A percentile compares a stretch with the other conserved stretches of the same genome.
These are phyloP conservation scores for Frankliniella fusca DNA, from an alignment of 2,888 invertebrate genomes.

Conservation along the genomic window DNA sequence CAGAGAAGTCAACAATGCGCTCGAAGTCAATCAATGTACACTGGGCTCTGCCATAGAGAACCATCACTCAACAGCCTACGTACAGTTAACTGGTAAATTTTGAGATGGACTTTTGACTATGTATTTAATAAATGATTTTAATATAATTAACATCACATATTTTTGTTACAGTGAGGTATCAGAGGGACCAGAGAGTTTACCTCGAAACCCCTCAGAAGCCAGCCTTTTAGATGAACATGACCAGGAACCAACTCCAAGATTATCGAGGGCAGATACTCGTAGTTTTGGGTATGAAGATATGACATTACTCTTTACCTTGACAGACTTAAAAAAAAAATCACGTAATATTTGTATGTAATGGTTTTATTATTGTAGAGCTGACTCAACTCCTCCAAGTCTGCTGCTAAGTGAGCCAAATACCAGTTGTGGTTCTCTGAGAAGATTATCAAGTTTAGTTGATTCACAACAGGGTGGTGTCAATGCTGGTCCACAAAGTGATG, in stretches of 20 bases:
- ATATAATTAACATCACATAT: background rate
- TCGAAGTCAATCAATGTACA: slow-evolving; percentile 11
- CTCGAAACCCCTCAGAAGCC: background rate
- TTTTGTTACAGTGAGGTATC: background rate
- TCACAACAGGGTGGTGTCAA: slow-evolving; percentile 37
- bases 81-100: background rate
- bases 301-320: background rate
- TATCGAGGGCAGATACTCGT: background rate
- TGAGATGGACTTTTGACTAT: too few species aligned
- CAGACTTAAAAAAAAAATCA: slow-evolving; percentile 1
- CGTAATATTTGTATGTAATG: background rate
- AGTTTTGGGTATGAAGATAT: background rate
- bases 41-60: background rate
- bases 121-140: too few species aligned
- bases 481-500: slow-evolving; percentile 37
- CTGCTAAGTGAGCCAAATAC: slow-evolving; percentile 42
- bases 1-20: background rate
- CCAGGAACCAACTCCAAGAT: background rate
- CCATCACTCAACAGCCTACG: background rate
- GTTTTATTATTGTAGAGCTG: slow-evolving; percentile 40
- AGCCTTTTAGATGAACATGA: background rate
- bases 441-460: slow-evolving; percentile 42
- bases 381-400: slow-evolving; percentile 43
- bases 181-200: background rate
- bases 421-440: slow-evolving; percentile 42